These are phyloP conservation scores for Agelastica alni DNA, from an alignment of 2,888 invertebrate species.

Conservation along the genomic window DNA sequence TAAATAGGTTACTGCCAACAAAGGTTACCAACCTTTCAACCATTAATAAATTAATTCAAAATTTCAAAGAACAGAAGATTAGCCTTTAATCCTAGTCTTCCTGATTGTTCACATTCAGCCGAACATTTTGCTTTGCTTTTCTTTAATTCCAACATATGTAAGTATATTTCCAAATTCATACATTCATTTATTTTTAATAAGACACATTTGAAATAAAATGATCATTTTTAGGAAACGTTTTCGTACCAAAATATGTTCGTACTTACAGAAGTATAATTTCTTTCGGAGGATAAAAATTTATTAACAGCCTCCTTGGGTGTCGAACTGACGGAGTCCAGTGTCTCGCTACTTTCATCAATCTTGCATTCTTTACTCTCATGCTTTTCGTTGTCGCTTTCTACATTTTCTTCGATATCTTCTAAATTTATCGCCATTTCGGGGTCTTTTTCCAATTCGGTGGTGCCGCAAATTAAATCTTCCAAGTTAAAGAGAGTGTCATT, in stretches of 20 bases:
- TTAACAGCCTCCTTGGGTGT: constrained; percentile 14
- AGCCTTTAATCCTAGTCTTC: too few species aligned
- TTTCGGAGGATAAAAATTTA: constrained; percentile 32
- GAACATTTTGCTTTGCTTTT: too few species aligned
- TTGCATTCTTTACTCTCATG: constrained; percentile 1
- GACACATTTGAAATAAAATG: too few species aligned
- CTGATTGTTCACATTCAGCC: too few species aligned
- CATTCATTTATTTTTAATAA: too few species aligned
- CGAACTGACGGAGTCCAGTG: background rate
- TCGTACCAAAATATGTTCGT: background rate
- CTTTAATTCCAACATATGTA: too few species aligned
- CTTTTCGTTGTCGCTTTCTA: constrained; percentile 1
- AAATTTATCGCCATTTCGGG: constrained; percentile 11
- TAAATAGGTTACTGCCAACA: too few species aligned
- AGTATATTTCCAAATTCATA: too few species aligned
- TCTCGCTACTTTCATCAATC: constrained; percentile 6
- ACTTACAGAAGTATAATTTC: constrained; percentile 21
- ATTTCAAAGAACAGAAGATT: too few species aligned
- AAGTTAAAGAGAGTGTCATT: constrained; percentile 68
- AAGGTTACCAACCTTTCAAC: too few species aligned
- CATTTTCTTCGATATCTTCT: constrained; percentile 22
- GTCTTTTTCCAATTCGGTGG: constrained; percentile 39
- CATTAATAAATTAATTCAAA: too few species aligned
- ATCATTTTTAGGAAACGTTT: too few species aligned
- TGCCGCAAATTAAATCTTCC: constrained; percentile 57